These are phyloP conservation scores for Panagrolaimus sp. DNA, from an alignment of 1,140 invertebrate species.

Conservation along the genomic window DNA sequence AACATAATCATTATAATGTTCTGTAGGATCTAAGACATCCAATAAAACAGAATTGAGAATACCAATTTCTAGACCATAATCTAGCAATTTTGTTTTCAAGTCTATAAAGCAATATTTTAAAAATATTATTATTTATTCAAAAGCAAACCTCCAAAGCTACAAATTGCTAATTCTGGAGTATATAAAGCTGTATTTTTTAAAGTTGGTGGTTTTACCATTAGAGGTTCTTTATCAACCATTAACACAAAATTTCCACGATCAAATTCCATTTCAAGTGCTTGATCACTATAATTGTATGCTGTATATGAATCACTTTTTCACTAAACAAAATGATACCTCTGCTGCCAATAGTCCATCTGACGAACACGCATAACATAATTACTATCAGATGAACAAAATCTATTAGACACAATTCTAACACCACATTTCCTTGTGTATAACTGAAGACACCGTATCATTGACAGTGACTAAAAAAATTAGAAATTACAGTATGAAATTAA, in stretches of 20 bases:
- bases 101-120: not conserved
- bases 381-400: not conserved
- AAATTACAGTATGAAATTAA: too few relatives aligned
- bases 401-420: not conserved
- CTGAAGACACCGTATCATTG: not conserved
- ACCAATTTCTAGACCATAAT: slow-evolving; percentile 20
- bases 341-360: slow-evolving; percentile 45
- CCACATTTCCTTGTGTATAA: not conserved
- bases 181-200: slow-evolving; percentile 15
- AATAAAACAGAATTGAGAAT: slow-evolving; percentile 25
- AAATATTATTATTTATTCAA: too few relatives aligned
- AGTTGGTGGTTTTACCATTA: slow-evolving; percentile 19
- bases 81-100: slow-evolving; percentile 20
- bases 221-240: slow-evolving; percentile 43
- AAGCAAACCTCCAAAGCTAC: not conserved
- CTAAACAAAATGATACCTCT: too few relatives aligned
- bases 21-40: slow-evolving; percentile 12
- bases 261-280: slow-evolving; percentile 42
- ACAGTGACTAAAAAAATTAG: not conserved
- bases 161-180: slow-evolving; percentile 10
- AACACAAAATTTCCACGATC: slow-evolving; percentile 27
- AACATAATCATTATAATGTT: slow-evolving; percentile 17
- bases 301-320: too few relatives aligned
- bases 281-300: too few relatives aligned
- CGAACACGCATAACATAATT: slow-evolving; percentile 33